phyloP scores from a whole-genome alignment of 2,113 vertebrate genomes.

The Periophthalmus modestus region DNA sequence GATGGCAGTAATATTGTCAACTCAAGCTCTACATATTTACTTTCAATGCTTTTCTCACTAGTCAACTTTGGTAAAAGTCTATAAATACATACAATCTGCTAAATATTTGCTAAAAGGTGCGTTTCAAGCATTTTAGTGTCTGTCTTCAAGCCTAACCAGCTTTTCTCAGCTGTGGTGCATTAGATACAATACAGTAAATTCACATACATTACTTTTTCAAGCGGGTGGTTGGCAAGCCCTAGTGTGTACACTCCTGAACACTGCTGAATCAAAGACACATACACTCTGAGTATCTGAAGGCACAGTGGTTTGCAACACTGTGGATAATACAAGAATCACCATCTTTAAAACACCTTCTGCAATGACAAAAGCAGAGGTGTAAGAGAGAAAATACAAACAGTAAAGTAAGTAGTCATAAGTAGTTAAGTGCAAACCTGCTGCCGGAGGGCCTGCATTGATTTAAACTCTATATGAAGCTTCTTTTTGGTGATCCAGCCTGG shows the following conservation, averaged over 20 bases:
- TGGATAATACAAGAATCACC: slow-evolving; percentile 10
- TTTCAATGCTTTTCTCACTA: neutral
- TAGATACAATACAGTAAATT: neutral
- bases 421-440: slow-evolving; percentile 61
- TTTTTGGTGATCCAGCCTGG: slow-evolving; percentile 77
- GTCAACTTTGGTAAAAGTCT: neutral
- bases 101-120: neutral
- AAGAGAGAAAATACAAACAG: neutral
- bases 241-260: neutral
- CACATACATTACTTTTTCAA: neutral
- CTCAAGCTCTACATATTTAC: neutral
- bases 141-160: neutral
- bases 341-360: slow-evolving; percentile 39
- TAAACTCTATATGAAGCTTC: slow-evolving; percentile 74
- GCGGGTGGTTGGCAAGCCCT: neutral
- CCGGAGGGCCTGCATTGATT: slow-evolving; percentile 74
- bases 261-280: slow-evolving; percentile 26
- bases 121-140: neutral
- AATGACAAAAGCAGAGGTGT: neutral
- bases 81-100: neutral
- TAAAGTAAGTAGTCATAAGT: too few species aligned
- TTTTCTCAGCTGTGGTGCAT: neutral
- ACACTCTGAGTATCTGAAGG: slow-evolving; percentile 11
- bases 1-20: neutral
- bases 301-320: slow-evolving; percentile 15